Evolutionary conservation across 30 jellyfish, hydroid and myxozoan species (phyloP).

Genomic region (Aurelia aurita complex sp. Pacific): DNA sequence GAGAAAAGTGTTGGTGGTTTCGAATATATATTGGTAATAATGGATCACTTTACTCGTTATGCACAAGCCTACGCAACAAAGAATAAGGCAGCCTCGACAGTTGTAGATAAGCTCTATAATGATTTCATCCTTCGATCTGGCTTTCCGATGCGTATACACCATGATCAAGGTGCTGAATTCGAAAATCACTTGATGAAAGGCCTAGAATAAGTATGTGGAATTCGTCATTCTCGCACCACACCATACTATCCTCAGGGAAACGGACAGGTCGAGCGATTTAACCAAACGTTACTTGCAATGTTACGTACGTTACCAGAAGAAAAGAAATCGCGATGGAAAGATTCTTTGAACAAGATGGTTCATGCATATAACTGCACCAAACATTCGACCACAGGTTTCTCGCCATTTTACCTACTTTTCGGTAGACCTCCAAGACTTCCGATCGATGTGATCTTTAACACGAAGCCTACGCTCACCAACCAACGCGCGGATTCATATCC

Average conservation of each 20-base stretch:
- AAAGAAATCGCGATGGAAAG: no score
- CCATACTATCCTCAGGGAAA: conserved; percentile 64
- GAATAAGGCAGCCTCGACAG: conserved; percentile 51
- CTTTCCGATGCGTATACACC: conserved; percentile 37
- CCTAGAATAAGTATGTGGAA: neutral
- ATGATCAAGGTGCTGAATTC: conserved; percentile 68
- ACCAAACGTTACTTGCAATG: neutral
- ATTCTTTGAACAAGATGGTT: no score
- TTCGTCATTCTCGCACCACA: conserved; percentile 37
- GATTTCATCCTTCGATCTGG: conserved; percentile 52
- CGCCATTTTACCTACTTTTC: no score
- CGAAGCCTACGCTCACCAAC: neutral
- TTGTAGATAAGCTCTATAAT: conserved; percentile 37
- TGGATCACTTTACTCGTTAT: conserved; percentile 45
- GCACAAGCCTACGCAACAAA: conserved; percentile 55
- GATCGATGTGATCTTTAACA: neutral
- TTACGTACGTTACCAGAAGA: no score
- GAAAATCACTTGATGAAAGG: conserved; percentile 40
- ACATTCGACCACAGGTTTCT: no score
- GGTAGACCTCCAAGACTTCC: neutral
- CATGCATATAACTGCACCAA: no score
- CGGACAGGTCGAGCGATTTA: conserved; percentile 50
- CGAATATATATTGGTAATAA: conserved; percentile 13
- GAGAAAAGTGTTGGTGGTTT: conserved; percentile 18
- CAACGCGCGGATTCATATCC: no score